Evolutionary conservation across 2,113 vertebrate species (phyloP).

Genomic region (Gavialis gangeticus): DNA sequence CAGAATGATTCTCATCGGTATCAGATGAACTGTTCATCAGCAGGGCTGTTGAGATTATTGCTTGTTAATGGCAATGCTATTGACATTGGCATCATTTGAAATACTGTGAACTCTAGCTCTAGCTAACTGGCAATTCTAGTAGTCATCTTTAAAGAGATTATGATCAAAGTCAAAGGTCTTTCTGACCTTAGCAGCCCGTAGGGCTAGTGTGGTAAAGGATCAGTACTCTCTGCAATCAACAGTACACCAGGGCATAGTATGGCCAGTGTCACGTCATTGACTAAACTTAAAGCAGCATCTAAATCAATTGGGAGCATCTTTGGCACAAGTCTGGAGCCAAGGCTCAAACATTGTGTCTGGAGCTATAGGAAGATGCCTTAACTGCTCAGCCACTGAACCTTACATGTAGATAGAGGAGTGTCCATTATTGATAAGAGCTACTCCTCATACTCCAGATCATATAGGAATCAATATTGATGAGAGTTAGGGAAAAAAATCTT

Average conservation of each 20-base stretch:
- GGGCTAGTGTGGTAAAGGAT: too few species aligned
- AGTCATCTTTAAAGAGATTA: neutral
- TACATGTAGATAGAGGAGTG: too few species aligned
- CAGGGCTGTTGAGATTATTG: neutral
- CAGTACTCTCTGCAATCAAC: too few species aligned
- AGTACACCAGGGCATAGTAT: too few species aligned
- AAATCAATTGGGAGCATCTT: too few species aligned
- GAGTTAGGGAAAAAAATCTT: neutral
- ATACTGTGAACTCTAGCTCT: neutral
- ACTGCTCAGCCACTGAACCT: too few species aligned
- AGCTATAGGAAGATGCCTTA: too few species aligned
- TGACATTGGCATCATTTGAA: neutral
- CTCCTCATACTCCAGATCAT: neutral
- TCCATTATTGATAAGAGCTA: neutral
- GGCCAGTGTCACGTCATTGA: too few species aligned
- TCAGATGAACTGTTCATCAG: neutral
- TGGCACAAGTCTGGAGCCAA: too few species aligned
- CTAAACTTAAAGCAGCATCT: too few species aligned
- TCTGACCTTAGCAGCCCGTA: too few species aligned
- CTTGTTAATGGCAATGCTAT: neutral
- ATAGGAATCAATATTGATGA: neutral
- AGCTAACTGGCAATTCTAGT: slow-evolving; percentile 18
- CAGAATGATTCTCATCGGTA: neutral
- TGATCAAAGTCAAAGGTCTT: neutral
- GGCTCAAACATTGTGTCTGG: too few species aligned